Evolutionary conservation across 2,888 invertebrate genomes (phyloP), one percentile per base, ranked within the genome.

Genomic region (Sinhomidia bicolor): DNA sequence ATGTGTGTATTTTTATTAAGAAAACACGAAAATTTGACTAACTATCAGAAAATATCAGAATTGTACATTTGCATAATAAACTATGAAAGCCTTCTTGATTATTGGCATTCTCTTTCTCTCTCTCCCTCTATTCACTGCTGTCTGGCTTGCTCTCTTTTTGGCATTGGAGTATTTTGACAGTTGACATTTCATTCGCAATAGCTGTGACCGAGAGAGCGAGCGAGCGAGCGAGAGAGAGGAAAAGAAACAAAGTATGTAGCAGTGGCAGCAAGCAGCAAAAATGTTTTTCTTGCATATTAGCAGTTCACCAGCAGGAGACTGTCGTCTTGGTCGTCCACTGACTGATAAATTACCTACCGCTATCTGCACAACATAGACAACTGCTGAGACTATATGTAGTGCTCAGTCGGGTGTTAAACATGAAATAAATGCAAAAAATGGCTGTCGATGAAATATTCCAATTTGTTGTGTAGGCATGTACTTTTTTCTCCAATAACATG

Each of bases 91-190:
- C 47, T 68, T 32, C 47, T 68, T 32, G 36, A 17, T 29, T 26
- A 0, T 29, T 47, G 23, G n/a, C 9, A 20, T 23, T 44, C 26
- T 44, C n/a, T 23, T 23, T 26, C 12, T 9, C 14, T 17, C 14
- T 9, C 29, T n/a, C 29, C 4, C 29, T 36, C 9, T 12, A 12
- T 29, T n/a, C 4, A 65, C 14, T 74, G n/a, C 29, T 17, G 5
- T 26, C 12, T 54, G 17, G 4, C 71, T 79, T 23, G 57, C 60
- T 36, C 20, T 60, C 44, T 60, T 65, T 81, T 68, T 81, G 47
- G 81, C 83, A 83, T 41, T 83, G 83, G 74, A 47, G 23, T 23
- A n/a, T 83, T 47, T 71, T 74, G 83, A 83, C 83, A 83, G 83
- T 83, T 83, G 83, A 65, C 81, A 65, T 79, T 79, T 79, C 57